phyloP scores from a whole-genome alignment of 2,113 vertebrate genomes.

The Candoia aspera region DNA sequence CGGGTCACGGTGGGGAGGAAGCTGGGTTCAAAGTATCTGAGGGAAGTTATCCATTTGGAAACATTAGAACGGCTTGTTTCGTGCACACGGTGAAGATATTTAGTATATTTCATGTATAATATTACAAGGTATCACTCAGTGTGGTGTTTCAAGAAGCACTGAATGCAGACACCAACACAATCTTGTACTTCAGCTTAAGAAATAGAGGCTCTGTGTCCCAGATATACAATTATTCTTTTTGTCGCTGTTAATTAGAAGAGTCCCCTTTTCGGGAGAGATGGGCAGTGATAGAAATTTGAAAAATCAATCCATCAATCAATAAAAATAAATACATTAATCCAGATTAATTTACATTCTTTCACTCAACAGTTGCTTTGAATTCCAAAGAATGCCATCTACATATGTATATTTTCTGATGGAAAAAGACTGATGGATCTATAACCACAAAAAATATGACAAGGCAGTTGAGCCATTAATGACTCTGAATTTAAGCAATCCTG shows the following conservation, averaged over 20 bases:
- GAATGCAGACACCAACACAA: not conserved
- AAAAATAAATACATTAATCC: too few relatives aligned
- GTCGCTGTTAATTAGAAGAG: not conserved
- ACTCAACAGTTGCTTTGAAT: not conserved
- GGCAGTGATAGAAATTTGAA: too few relatives aligned
- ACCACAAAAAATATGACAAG: not conserved
- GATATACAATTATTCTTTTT: not conserved
- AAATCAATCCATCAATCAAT: too few relatives aligned
- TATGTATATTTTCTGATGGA: not conserved
- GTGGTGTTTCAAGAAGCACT: not conserved
- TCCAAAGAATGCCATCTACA: not conserved
- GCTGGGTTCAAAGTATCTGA: not conserved
- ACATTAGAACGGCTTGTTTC: not conserved
- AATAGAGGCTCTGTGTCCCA: not conserved
- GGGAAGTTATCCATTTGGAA: not conserved
- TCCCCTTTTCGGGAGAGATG: too few relatives aligned
- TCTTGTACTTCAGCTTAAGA: too few relatives aligned
- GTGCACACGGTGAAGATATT: not conserved
- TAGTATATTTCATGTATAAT: not conserved
- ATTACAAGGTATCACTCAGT: not conserved
- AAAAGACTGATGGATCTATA: not conserved
- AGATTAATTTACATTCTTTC: not conserved
- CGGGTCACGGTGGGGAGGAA: not conserved
- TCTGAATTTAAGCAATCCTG: not conserved
- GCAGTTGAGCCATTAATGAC: not conserved